phyloP scores from a whole-genome alignment of 2,113 vertebrate species.

The Piaya cayana region DNA sequence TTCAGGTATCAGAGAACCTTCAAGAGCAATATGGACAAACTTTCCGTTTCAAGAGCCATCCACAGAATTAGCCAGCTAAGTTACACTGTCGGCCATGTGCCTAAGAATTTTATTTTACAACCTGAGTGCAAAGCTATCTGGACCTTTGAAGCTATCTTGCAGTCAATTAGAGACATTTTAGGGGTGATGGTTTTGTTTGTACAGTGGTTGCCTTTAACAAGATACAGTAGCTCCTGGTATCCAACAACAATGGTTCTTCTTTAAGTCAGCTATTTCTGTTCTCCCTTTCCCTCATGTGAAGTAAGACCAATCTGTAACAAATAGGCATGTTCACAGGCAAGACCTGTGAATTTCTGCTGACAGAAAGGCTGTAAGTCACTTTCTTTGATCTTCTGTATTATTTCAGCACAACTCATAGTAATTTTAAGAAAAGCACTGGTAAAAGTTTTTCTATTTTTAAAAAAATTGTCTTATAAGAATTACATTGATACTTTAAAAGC shows the following conservation, averaged over 20 bases:
- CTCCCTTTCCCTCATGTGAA: neutral
- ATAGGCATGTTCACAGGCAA: neutral
- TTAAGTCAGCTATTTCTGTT: neutral
- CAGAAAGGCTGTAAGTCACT: neutral
- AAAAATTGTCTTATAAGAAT: neutral
- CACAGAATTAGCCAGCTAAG: neutral
- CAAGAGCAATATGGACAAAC: rapidly evolving
- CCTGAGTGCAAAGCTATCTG: neutral
- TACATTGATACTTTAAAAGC: neutral
- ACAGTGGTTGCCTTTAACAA: neutral
- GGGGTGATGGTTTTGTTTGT: neutral
- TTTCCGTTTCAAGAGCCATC: neutral
- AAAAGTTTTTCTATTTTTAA: neutral
- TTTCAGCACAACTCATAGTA: neutral
- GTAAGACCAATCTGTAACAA: neutral
- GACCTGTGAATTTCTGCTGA: neutral
- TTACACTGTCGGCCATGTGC: neutral
- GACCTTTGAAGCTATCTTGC: neutral
- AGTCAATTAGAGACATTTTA: neutral
- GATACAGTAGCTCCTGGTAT: neutral
- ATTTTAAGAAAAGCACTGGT: neutral
- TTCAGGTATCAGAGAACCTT: neutral
- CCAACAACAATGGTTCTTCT: neutral
- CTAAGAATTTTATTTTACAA: neutral
- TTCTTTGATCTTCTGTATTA: neutral